These are phyloP conservation scores for Chiroxiphia lanceolata DNA, from an alignment of 2,797 vertebrate species.

Conservation along the genomic window DNA sequence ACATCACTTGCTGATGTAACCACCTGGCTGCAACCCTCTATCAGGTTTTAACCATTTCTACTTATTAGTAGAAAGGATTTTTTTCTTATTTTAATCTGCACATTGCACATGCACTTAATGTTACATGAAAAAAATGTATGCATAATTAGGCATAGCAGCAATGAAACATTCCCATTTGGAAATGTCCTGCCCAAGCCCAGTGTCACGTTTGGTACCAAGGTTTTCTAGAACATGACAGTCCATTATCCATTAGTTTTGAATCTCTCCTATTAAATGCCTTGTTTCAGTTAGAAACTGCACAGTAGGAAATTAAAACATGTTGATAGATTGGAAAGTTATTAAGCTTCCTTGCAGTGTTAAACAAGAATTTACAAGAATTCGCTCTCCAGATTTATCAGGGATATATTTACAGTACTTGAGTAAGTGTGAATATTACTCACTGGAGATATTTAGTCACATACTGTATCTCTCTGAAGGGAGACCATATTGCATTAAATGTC, in stretches of 20 bases:
- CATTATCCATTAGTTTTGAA: not conserved
- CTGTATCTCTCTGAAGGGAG: conserved; percentile 60
- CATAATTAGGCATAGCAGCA: not conserved
- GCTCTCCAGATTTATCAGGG: conserved; percentile 64
- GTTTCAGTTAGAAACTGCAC: not conserved
- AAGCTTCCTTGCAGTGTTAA: conserved; percentile 65
- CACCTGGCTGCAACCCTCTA: not conserved
- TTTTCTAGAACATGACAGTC: not conserved
- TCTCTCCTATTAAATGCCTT: conserved; percentile 20
- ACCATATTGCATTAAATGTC: conserved; percentile 71
- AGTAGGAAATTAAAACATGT: conserved; percentile 69
- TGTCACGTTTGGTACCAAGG: not conserved
- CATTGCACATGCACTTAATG: not conserved
- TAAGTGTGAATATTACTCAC: conserved; percentile 72
- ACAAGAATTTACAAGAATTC: conserved; percentile 69
- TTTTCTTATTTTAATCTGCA: not conserved
- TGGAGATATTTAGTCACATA: conserved; percentile 68
- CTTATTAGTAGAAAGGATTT: not conserved
- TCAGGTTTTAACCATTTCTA: not conserved
- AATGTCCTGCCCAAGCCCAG: not conserved
- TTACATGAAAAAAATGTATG: not conserved
- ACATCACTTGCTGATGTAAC: not conserved
- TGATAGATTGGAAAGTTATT: conserved; percentile 71
- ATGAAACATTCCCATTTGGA: not conserved
- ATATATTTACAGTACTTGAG: conserved; percentile 70